Evolutionary conservation across 2,113 vertebrate species (phyloP).

Genomic region (Propithecus coquereli): DNA sequence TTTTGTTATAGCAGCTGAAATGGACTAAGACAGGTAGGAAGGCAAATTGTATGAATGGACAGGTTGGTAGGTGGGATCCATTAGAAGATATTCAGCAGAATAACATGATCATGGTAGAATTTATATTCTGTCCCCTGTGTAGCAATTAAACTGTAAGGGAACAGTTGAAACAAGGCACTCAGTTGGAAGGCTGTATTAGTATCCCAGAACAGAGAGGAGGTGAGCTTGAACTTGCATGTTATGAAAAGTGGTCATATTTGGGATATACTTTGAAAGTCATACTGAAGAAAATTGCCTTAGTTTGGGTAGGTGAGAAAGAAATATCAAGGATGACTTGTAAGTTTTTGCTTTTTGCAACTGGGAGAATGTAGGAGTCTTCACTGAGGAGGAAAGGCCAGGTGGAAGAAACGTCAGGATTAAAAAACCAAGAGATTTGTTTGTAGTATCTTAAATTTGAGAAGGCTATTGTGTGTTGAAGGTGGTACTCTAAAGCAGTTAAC

Average conservation of each 20-base stretch:
- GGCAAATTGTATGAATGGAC: too few species aligned
- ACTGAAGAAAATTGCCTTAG: background rate
- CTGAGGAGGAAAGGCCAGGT: background rate
- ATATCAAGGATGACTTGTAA: background rate
- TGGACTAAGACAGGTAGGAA: background rate
- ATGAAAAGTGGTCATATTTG: background rate
- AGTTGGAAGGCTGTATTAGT: background rate
- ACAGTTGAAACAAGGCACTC: background rate
- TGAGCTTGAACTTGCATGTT: background rate
- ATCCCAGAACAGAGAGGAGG: background rate
- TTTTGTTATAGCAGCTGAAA: too few species aligned
- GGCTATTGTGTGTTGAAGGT: too few species aligned
- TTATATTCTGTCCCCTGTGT: too few species aligned
- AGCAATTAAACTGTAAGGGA: background rate
- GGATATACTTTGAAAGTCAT: background rate
- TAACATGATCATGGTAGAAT: background rate
- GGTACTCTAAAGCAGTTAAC: background rate
- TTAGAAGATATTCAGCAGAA: background rate
- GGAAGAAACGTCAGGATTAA: background rate
- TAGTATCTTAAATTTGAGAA: background rate
- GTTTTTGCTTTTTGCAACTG: background rate
- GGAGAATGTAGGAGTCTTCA: background rate
- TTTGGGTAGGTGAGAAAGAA: background rate
- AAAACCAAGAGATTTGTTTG: background rate
- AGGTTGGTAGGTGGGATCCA: background rate